These are phyloP conservation scores for Botia kubotai DNA, from an alignment of 2,797 vertebrate species.

Conservation along the genomic window DNA sequence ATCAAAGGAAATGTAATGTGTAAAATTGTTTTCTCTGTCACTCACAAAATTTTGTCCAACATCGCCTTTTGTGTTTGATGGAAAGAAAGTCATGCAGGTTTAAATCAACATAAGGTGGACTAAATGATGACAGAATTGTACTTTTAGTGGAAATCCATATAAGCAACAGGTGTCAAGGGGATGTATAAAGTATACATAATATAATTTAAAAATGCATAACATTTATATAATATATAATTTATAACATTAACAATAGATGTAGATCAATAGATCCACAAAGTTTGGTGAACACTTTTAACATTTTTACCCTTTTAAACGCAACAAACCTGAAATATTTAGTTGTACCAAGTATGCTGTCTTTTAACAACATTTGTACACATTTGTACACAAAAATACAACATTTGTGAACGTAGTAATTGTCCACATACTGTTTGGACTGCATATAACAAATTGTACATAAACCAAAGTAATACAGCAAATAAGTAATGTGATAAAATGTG, in stretches of 20 bases:
- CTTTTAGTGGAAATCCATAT: background rate
- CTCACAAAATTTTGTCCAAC: background rate
- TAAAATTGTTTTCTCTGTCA: background rate
- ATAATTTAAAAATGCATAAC: too few relatives aligned
- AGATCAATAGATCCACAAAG: too few relatives aligned
- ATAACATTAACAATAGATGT: too few relatives aligned
- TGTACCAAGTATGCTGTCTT: too few relatives aligned
- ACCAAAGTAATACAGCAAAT: background rate
- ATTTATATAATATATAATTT: background rate
- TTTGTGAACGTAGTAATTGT: too few relatives aligned
- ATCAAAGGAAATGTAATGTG: background rate
- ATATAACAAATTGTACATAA: background rate
- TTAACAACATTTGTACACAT: too few relatives aligned
- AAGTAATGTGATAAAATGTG: background rate
- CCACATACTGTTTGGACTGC: background rate
- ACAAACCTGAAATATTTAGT: too few relatives aligned
- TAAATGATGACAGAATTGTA: background rate
- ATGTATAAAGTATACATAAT: background rate
- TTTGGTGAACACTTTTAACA: too few relatives aligned
- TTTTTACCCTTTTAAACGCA: too few relatives aligned
- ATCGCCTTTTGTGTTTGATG: background rate
- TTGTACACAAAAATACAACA: too few relatives aligned
- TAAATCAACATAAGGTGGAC: background rate
- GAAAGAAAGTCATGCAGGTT: background rate
- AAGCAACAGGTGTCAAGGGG: background rate